Conservation (phyloP, 2,888 invertebrate species). For the Digitonthophagus gazella region DNA sequence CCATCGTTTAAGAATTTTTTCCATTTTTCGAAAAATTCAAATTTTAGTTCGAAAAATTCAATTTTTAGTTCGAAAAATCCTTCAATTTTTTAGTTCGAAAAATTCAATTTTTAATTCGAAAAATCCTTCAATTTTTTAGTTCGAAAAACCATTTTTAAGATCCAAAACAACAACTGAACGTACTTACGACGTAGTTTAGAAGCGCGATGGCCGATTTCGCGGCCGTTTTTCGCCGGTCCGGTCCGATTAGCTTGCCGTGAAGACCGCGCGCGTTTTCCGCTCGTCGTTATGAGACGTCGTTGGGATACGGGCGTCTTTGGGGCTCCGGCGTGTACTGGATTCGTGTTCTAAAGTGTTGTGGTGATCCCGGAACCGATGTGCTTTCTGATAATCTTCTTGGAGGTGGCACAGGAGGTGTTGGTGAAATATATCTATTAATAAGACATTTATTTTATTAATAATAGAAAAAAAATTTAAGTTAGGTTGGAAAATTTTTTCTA, state of each 20-base stretch:
- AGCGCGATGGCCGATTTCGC: neutral
- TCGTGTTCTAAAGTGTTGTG: constrained; percentile 64
- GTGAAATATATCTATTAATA: constrained; percentile 57
- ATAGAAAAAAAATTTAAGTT: too few relatives aligned
- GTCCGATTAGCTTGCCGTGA: constrained; percentile 14
- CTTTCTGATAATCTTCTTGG: constrained; percentile 67
- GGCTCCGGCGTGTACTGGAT: constrained; percentile 61
- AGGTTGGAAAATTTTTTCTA: too few relatives aligned
- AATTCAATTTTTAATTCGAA: too few relatives aligned
- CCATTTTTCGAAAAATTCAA: too few relatives aligned
- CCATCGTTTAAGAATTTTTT: too few relatives aligned
- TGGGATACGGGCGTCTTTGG: constrained; percentile 56
- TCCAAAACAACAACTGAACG: too few relatives aligned
- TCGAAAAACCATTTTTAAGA: too few relatives aligned
- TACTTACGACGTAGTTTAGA: neutral
- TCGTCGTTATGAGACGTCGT: constrained; percentile 45
- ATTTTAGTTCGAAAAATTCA: too few relatives aligned
- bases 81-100: neutral
- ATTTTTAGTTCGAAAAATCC: too few relatives aligned
- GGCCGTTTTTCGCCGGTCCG: neutral
- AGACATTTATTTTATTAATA: neutral
- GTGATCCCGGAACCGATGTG: constrained; percentile 67
- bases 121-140: too few relatives aligned
- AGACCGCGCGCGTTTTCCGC: constrained; percentile 27
- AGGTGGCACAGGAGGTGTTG: constrained; percentile 61